These are phyloP conservation scores for Lamprologus ornatipinnis DNA, from an alignment of 2,113 vertebrate genomes.

Conservation along the genomic window DNA sequence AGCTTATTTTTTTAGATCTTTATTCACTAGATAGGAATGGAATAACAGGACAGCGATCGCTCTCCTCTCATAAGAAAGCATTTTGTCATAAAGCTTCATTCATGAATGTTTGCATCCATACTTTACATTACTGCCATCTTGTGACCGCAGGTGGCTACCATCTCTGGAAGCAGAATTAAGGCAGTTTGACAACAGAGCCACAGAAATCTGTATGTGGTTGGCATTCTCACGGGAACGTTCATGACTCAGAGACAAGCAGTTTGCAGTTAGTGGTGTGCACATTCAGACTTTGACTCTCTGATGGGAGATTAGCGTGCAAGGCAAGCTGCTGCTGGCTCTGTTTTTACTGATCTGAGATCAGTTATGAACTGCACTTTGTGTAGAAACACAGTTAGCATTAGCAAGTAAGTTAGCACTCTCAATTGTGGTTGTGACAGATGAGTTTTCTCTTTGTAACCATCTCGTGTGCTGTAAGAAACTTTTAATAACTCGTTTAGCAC, in stretches of 20 bases:
- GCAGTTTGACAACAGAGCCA: not conserved
- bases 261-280: not conserved
- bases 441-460: not conserved
- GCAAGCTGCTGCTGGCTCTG: not conserved
- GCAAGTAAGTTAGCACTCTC: not conserved
- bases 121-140: not conserved
- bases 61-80: not conserved
- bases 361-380: not conserved
- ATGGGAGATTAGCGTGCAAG: rapidly evolving
- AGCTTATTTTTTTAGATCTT: not conserved
- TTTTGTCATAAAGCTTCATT: not conserved
- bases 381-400: not conserved
- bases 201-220: not conserved
- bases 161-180: not conserved
- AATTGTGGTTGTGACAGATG: rapidly evolving
- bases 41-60: not conserved
- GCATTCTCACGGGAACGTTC: rapidly evolving
- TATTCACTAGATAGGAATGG: not conserved
- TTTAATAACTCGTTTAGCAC: not conserved
- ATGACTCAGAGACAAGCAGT: not conserved
- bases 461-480: not conserved
- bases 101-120: rapidly evolving
- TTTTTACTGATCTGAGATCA: not conserved
- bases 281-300: not conserved
- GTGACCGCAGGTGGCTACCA: not conserved